Conservation (phyloP, 2,113 vertebrate species). For the Oreochromis tanganicae region DNA sequence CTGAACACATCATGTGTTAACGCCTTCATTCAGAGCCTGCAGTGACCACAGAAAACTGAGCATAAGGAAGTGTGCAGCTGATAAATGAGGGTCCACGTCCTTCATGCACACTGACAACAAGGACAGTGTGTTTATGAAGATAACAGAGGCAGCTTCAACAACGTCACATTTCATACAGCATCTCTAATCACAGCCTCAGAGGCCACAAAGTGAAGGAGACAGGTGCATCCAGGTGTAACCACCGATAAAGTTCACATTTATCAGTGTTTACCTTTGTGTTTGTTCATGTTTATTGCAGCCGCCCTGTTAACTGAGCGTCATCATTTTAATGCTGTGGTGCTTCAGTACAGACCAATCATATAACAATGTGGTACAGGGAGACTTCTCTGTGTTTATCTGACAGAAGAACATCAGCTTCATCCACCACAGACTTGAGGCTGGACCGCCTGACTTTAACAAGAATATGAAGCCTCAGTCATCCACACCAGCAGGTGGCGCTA, state of each 20-base stretch:
- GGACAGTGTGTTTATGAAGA: neutral
- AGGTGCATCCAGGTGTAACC: neutral
- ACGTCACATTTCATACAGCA: fast-evolving
- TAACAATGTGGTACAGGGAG: fast-evolving
- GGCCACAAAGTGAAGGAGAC: neutral
- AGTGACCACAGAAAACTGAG: neutral
- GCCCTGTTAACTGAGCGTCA: fast-evolving
- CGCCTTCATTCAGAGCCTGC: neutral
- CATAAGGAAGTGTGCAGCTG: neutral
- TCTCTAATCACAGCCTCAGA: neutral
- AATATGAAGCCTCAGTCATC: neutral
- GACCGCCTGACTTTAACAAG: neutral
- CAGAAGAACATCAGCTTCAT: neutral
- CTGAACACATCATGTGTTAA: no score
- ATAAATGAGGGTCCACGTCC: neutral
- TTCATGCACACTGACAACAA: neutral
- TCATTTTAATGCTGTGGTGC: neutral
- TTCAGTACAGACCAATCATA: neutral
- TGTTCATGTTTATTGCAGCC: fast-evolving
- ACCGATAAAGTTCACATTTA: neutral
- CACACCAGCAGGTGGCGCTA: fast-evolving
- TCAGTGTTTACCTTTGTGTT: neutral
- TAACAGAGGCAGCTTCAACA: neutral
- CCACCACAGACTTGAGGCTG: neutral
- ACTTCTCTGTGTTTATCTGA: neutral